Evolutionary conservation across 2,888 invertebrate genomes (phyloP), one percentile per base, ranked within the genome.

Genomic region (Sympetrum striolatum): DNA sequence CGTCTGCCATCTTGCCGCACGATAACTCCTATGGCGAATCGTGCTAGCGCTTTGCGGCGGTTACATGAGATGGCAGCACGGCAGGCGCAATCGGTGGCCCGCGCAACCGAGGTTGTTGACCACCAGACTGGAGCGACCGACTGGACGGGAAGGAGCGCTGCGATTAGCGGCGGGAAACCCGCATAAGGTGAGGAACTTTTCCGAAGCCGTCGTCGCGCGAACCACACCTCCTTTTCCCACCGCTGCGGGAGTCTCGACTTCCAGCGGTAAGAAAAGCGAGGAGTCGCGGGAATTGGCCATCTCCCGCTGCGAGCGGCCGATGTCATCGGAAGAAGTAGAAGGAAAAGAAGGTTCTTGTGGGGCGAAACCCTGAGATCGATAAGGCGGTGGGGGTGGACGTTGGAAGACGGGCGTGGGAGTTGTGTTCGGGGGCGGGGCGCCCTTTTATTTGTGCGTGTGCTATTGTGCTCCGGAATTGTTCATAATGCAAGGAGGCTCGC

Each of bases 21-120:
- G 58, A 82, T 53, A 82, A 53, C 58, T 86, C 86, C 86, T 86
- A 86, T 86, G 64, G 86, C 86, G 86, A 86, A 86, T 86, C 60
- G 86, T 86, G 86, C 86, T 58, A 60, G 58, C n/a, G 86, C 53
- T 86, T 86, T 37, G 86, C 86, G 86, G 35, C 86, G 60, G 37
- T 58, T 31, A n/a, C 86, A 60, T 37, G 64, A 86, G 86, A 64
- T 86, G 86, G 86, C 86, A 86, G 86, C 86, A 86, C 86, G 31
- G 86, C 35, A 58, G 64, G 35, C 60, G 60, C 82, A 58, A 82
- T 82, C 82, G 58, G 86, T 22, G 60, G 60, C 73, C 73, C 73
- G 73, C 73, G 73, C 73, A 73, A 73, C 73, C 73, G 60, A 22
- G 86, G 35, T 60, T 35, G 35, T 60, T 35, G 35, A 35, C 60